Evolutionary conservation across 2,888 invertebrate genomes (phyloP), one percentile per base, ranked within the genome.

Genomic region (Digitonthophagus gazella): DNA sequence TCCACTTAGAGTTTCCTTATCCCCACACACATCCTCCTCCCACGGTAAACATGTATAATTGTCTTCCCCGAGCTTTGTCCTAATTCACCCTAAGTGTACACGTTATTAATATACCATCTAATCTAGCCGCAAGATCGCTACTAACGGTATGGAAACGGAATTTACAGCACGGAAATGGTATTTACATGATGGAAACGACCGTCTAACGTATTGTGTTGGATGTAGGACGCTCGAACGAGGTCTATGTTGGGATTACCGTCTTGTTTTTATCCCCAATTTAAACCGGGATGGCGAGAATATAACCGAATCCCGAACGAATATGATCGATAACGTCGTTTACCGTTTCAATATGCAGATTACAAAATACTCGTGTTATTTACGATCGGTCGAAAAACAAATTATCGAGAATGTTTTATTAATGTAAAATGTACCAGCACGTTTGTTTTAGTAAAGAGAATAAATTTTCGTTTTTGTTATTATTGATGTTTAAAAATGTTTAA

Each of bases 61-160:
- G 61, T 61, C 61, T 61, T 61, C n/a, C 61, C 19, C 61, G 5
- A 20, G 61, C 61, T 61, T 61, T 61, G 61, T 61, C 20, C 61
- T 16, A 61, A 61, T 61, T 19, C 61, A 19, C 61, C 18, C 61
- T 61, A 61, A 61, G 61, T 61, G 20, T 20, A 61, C 61, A 61
- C 61, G 61, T 18, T 61, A 61, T 61, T 61, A 61, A 61, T 61
- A 61, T 18, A 61, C 61, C 61, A 61, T 61, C 61, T 61, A 61
- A 61, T 61, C 61, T 61, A 61, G 16, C 61, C 61, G 14, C 61
- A 61, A 19, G 61, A 61, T 61, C 61, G 20, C 20, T 61, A 61
- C 28, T 6, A 44, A 11, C 6, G 28, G 28, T 11, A 44, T 44
- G 28, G 28, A 44, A 44, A 44, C 28, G 28, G 28, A 44, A 44